These are phyloP conservation scores for Brachyalestes nurse DNA, from an alignment of 2,797 vertebrate species.

Conservation along the genomic window DNA sequence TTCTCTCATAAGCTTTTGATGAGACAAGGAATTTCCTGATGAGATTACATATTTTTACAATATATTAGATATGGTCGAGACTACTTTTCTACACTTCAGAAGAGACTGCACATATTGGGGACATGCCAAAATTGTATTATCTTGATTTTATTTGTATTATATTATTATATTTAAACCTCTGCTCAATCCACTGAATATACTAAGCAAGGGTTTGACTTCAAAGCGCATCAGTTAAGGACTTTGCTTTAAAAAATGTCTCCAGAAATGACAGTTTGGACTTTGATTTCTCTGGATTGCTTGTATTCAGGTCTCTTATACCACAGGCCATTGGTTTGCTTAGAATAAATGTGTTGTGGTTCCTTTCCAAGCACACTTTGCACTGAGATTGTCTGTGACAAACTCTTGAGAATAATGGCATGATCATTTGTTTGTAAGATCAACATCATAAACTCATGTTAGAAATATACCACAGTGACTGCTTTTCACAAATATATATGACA, in stretches of 20 bases:
- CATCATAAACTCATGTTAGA: no score
- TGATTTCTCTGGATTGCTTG: neutral
- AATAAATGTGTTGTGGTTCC: neutral
- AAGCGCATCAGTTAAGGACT: conserved; percentile 1
- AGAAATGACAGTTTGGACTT: neutral
- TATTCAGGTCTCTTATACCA: neutral
- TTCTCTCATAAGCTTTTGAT: neutral
- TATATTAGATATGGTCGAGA: neutral
- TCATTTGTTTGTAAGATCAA: no score
- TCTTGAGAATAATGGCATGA: neutral
- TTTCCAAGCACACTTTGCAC: neutral
- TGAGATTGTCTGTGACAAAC: neutral
- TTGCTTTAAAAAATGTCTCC: neutral
- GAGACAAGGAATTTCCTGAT: neutral
- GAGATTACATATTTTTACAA: neutral
- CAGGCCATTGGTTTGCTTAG: neutral
- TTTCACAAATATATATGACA: no score
- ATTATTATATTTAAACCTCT: neutral
- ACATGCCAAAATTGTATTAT: neutral
- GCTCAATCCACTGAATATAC: neutral
- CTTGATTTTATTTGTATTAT: neutral
- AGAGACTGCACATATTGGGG: neutral
- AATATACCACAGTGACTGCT: no score
- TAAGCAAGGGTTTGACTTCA: neutral
- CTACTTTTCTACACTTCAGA: no score